Percentiles rank a stretch among this genome's conserved stretches.
Evolutionary conservation across 2,888 invertebrate species (phyloP).

Genomic region (Pherbina coryleti): DNA sequence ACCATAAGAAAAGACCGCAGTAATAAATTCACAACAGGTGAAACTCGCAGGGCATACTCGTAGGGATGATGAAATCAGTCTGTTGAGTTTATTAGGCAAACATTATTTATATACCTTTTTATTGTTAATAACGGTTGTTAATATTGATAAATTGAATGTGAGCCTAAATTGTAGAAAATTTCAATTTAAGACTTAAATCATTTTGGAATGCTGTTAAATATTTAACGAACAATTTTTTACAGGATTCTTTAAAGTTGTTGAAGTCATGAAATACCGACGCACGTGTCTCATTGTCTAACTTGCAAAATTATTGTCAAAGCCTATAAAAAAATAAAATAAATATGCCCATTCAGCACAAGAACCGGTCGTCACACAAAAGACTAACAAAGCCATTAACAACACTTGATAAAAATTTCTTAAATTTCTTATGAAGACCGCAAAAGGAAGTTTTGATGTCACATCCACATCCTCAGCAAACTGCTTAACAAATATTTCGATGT

Average conservation of each 20-base stretch:
- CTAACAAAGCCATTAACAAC: too few species aligned
- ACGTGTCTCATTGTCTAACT: too few species aligned
- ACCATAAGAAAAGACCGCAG: not conserved
- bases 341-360: too few species aligned
- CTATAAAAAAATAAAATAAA: too few species aligned
- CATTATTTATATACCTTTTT: constrained; percentile 3
- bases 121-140: constrained; percentile 8
- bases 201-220: not conserved
- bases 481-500: too few species aligned
- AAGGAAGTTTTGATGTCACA: too few species aligned
- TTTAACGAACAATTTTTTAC: not conserved
- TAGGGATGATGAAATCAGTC: not conserved
- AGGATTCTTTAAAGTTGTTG: too few species aligned
- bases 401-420: constrained; percentile 2
- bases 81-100: constrained; percentile 6
- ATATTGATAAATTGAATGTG: not conserved
- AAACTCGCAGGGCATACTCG: not conserved
- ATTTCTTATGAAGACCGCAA: not conserved
- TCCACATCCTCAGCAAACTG: constrained; percentile 30
- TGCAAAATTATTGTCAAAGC: too few species aligned
- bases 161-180: not conserved
- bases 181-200: not conserved
- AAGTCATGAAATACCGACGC: too few species aligned
- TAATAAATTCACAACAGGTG: constrained; percentile 15
- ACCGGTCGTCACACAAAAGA: too few species aligned